Evolutionary conservation across 2,888 invertebrate species (phyloP).

Genomic region (Malthinus seriepunctatus): DNA sequence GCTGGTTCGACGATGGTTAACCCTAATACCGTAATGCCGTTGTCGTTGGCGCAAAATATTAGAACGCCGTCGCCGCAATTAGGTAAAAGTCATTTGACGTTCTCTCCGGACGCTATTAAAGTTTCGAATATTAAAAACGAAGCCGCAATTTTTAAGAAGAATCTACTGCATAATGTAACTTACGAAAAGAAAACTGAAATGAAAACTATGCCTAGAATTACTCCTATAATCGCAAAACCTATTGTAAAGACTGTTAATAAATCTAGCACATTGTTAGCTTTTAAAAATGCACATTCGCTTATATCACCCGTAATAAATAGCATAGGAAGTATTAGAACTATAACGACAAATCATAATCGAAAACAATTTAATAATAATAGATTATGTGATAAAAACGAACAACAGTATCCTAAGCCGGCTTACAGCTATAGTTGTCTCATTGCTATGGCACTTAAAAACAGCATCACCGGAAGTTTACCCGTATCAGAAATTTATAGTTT

Average conservation of each 20-base stretch:
- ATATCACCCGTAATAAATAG: slow-evolving; percentile 43
- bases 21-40: slow-evolving; percentile 88
- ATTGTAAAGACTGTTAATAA: slow-evolving; percentile 45
- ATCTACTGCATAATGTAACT: slow-evolving; percentile 62
- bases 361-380: slow-evolving; percentile 33
- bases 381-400: slow-evolving; percentile 56
- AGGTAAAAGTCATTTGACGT: slow-evolving; percentile 72
- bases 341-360: slow-evolving; percentile 27
- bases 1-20: slow-evolving; percentile 82
- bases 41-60: slow-evolving; percentile 57
- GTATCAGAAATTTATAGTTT: slow-evolving; percentile 99
- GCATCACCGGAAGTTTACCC: slow-evolving; percentile 89
- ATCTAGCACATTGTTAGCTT: slow-evolving; percentile 40
- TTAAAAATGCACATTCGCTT: slow-evolving; percentile 44
- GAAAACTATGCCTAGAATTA: slow-evolving; percentile 49
- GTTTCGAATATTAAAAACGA: slow-evolving; percentile 60
- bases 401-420: slow-evolving; percentile 90
- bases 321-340: slow-evolving; percentile 31
- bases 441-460: slow-evolving; percentile 97
- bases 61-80: slow-evolving; percentile 66
- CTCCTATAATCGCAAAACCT: slow-evolving; percentile 49
- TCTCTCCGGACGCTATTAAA: slow-evolving; percentile 72
- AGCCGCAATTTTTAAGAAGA: slow-evolving; percentile 65
- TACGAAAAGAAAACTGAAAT: slow-evolving; percentile 44
- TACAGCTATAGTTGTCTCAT: slow-evolving; percentile 98